These are phyloP conservation scores for Cephus nigrinus DNA, from an alignment of 2,888 invertebrate genomes.

Conservation along the genomic window DNA sequence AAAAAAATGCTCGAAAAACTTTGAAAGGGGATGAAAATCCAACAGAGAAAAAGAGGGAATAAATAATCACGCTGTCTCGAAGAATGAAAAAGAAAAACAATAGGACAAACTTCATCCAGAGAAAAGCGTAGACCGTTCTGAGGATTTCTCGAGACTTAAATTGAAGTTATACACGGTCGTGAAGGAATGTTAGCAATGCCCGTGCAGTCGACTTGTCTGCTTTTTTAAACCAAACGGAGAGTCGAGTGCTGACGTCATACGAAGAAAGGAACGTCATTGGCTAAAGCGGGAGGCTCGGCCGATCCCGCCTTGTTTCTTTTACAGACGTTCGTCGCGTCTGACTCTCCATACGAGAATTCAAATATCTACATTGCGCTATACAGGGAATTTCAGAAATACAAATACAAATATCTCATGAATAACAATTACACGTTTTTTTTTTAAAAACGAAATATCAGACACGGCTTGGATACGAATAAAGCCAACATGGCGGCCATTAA, in stretches of 20 bases:
- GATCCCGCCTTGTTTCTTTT: conserved; percentile 1
- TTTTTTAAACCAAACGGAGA: conserved; percentile 16
- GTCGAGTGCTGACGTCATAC: conserved; percentile 8
- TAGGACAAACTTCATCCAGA: neutral
- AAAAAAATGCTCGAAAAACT: no score
- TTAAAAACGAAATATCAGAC: no score
- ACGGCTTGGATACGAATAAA: no score
- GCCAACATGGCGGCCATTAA: no score
- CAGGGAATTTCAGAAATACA: no score
- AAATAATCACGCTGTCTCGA: no score
- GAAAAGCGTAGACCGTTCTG: neutral
- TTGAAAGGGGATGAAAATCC: no score
- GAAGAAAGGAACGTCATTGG: conserved; percentile 5
- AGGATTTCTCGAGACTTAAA: neutral
- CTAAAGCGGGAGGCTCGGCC: conserved; percentile 12
- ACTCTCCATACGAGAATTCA: no score
- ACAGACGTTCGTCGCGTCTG: neutral
- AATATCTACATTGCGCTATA: no score
- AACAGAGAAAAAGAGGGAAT: no score
- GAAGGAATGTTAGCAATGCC: conserved; percentile 18
- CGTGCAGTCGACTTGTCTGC: neutral
- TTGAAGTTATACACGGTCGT: neutral
- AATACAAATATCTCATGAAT: no score
- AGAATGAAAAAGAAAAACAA: neutral
- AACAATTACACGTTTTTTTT: no score